phyloP scores from a whole-genome alignment of 1,140 invertebrate genomes.

The Sesamia nonagrioides region DNA sequence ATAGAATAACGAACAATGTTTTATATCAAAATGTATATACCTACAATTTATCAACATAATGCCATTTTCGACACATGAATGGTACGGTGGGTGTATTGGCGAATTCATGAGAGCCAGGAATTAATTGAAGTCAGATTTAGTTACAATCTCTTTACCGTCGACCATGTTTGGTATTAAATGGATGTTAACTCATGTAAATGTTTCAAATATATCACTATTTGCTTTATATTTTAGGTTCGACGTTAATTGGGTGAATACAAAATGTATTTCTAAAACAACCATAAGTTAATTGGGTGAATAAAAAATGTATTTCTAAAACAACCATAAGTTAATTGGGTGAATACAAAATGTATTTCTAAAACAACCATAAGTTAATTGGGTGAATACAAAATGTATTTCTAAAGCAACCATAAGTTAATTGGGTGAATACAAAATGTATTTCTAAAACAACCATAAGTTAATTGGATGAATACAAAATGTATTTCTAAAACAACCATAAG shows the following conservation, averaged over 20 bases:
- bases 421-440: too few relatives aligned
- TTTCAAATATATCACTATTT: conserved; percentile 16
- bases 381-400: too few relatives aligned
- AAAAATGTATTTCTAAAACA: too few relatives aligned
- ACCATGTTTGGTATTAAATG: conserved; percentile 27
- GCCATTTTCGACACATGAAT: conserved; percentile 22
- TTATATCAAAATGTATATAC: not conserved
- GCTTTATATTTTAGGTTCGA: not conserved
- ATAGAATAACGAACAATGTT: not conserved
- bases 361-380: too few relatives aligned
- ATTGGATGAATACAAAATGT: too few relatives aligned
- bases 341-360: too few relatives aligned
- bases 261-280: too few relatives aligned
- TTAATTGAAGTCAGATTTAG: conserved; percentile 19
- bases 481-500: too few relatives aligned
- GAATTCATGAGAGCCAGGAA: not conserved
- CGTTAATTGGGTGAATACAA: not conserved
- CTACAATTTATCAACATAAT: conserved; percentile 10
- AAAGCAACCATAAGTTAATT: too few relatives aligned
- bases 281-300: too few relatives aligned
- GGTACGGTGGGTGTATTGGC: conserved; percentile 6
- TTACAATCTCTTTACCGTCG: conserved; percentile 2
- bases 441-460: too few relatives aligned
- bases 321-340: too few relatives aligned
- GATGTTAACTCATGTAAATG: conserved; percentile 29